These are phyloP conservation scores for Sitodiplosis mosellana DNA, from an alignment of 1,140 invertebrate species.

Conservation along the genomic window DNA sequence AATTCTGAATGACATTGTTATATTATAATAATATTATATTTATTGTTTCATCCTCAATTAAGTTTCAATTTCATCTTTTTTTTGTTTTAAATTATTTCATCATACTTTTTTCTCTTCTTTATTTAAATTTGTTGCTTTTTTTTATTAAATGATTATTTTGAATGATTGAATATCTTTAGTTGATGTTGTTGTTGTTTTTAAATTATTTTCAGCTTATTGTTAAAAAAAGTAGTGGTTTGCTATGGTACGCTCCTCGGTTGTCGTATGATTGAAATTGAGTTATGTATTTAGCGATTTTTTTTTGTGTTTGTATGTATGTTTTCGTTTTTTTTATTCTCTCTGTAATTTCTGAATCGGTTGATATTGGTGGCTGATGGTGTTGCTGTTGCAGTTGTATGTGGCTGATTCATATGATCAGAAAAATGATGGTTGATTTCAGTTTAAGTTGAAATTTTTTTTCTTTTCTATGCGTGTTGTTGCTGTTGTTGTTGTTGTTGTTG, in stretches of 20 bases:
- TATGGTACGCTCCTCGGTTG: too few relatives aligned
- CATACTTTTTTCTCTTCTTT: not conserved
- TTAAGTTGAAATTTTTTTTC: not conserved
- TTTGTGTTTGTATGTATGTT: too few relatives aligned
- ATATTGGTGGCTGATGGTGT: too few relatives aligned
- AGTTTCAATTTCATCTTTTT: not conserved
- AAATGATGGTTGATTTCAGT: constrained; percentile 4
- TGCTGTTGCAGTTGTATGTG: constrained; percentile 6
- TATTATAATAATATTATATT: not conserved
- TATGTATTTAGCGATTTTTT: too few relatives aligned
- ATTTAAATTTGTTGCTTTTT: not conserved
- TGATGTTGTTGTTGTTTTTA: too few relatives aligned
- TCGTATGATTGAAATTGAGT: too few relatives aligned
- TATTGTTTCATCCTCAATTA: not conserved
- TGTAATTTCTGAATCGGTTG: too few relatives aligned
- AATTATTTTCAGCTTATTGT: too few relatives aligned
- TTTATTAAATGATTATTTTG: not conserved
- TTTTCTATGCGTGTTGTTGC: constrained; percentile 2
- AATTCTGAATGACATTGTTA: not conserved
- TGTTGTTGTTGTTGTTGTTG: too few relatives aligned
- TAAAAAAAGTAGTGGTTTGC: too few relatives aligned
- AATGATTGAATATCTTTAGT: too few relatives aligned
- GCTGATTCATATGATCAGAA: not conserved
- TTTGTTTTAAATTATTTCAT: not conserved
- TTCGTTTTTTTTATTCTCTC: too few relatives aligned